Conservation (phyloP, 2,113 vertebrate species). For the Aythya baeri region DNA sequence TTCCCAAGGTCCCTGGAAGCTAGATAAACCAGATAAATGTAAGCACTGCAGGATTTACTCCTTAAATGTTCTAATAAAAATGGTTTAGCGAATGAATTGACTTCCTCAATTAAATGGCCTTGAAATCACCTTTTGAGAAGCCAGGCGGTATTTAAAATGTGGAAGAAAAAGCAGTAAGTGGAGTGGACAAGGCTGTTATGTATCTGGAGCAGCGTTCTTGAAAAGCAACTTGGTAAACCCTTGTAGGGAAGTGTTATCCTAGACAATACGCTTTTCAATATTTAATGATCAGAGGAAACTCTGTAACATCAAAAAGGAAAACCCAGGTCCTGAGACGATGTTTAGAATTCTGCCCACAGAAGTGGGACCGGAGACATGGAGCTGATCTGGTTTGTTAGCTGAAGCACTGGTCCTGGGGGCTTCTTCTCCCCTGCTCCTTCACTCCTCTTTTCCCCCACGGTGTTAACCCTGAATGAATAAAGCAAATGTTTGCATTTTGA, state of each 20-base stretch:
- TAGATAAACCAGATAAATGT: background rate
- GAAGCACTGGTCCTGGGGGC: background rate
- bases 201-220: background rate
- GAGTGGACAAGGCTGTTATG: background rate
- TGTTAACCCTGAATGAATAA: background rate
- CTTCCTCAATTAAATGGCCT: slow-evolving; percentile 33
- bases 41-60: background rate
- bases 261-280: rapidly evolving
- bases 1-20: background rate
- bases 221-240: background rate
- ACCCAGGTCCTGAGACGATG: background rate
- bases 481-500: background rate
- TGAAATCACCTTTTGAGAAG: slow-evolving; percentile 41
- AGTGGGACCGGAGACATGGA: background rate
- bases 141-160: background rate
- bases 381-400: background rate
- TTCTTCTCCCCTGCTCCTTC: background rate
- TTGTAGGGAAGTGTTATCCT: background rate
- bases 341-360: background rate
- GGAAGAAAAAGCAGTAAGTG: background rate
- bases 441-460: background rate
- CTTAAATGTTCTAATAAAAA: slow-evolving; percentile 45
- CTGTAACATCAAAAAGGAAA: background rate
- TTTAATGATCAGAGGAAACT: background rate
- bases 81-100: slow-evolving; percentile 17